Evolutionary conservation across 2,113 vertebrate genomes (phyloP).

Genomic region (Megaptera novaeangliae): DNA sequence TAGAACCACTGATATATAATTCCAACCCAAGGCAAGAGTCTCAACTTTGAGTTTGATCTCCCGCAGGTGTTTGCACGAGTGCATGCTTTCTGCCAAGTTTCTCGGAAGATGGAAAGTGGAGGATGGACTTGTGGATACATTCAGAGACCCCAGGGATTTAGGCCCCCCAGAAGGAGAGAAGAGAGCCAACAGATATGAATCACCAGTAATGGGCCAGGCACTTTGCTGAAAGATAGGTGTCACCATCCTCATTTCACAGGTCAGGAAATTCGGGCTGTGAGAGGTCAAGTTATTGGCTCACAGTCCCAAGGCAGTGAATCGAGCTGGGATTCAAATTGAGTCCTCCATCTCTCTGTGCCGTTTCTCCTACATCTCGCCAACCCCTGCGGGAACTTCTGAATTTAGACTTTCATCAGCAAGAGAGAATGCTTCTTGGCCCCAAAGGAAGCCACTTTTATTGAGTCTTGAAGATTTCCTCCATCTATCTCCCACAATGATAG

Average conservation of each 20-base stretch:
- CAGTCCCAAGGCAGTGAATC: not conserved
- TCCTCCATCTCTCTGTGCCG: not conserved
- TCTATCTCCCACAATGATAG: constrained; percentile 30
- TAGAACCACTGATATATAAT: not conserved
- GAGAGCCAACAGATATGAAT: not conserved
- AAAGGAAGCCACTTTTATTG: constrained; percentile 49
- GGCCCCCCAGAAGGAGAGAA: not conserved
- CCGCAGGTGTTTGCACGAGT: not conserved
- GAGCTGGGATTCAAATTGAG: constrained; percentile 19
- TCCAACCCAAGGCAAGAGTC: not conserved
- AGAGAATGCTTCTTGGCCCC: constrained; percentile 38
- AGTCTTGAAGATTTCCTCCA: constrained; percentile 46
- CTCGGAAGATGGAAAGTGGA: not conserved
- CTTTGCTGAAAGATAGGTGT: constrained; percentile 11
- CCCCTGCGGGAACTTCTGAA: constrained; percentile 36
- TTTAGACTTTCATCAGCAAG: constrained; percentile 56
- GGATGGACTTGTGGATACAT: not conserved
- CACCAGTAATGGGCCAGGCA: not conserved
- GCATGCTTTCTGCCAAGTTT: not conserved
- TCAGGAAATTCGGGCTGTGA: constrained; percentile 4
- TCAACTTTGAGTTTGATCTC: not conserved
- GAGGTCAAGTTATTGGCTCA: not conserved
- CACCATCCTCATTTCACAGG: not conserved
- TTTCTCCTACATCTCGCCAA: not conserved
- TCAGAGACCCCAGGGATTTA: not conserved